Conservation (phyloP, 2,888 invertebrate species). For the Noctua janthe region DNA sequence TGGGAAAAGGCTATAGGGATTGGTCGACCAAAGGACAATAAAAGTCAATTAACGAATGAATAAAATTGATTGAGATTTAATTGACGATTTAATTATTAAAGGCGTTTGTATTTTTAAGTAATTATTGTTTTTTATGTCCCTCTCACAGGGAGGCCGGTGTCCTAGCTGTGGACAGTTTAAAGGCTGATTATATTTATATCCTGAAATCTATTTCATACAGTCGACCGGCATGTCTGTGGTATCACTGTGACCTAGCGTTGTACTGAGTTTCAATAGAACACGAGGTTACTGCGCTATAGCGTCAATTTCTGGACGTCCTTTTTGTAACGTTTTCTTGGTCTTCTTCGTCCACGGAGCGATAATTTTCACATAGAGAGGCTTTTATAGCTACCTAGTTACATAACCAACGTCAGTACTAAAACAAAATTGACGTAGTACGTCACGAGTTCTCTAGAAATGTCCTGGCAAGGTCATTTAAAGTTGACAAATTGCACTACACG, state of each 20-base stretch:
- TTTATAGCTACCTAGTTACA: not conserved
- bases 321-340: not conserved
- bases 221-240: too few relatives aligned
- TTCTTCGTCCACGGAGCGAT: not conserved
- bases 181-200: too few relatives aligned
- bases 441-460: not conserved
- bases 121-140: not conserved
- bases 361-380: not conserved
- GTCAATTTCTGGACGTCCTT: not conserved
- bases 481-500: conserved; percentile 29
- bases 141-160: not conserved
- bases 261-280: too few relatives aligned
- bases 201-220: too few relatives aligned
- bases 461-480: conserved; percentile 23
- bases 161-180: not conserved
- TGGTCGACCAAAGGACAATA: not conserved
- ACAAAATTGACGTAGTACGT: not conserved
- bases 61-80: not conserved
- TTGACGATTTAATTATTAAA: not conserved
- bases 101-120: not conserved
- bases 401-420: not conserved
- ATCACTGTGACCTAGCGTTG: too few relatives aligned
- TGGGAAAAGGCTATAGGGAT: too few relatives aligned
- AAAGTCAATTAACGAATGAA: not conserved
- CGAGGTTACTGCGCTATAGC: not conserved